These are phyloP conservation scores for Megalonaias nervosa DNA, from an alignment of 1,140 invertebrate species.

Conservation along the genomic window DNA sequence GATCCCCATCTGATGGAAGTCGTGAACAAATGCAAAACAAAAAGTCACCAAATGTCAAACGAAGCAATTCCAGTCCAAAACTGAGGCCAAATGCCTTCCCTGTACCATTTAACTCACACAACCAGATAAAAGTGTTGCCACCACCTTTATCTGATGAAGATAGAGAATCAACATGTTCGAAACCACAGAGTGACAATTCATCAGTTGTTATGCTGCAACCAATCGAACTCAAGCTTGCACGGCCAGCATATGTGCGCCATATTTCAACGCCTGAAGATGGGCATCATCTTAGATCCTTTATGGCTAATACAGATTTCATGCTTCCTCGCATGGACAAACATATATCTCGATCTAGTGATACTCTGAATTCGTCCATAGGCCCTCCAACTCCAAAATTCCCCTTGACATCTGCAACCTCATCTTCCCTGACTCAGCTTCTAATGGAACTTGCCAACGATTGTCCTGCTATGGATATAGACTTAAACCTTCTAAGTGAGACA, in stretches of 20 bases:
- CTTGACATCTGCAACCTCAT: slow-evolving; percentile 41
- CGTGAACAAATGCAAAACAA: slow-evolving; percentile 30
- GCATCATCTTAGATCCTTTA: slow-evolving; percentile 36
- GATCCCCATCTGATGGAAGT: slow-evolving; percentile 38
- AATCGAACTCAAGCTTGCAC: slow-evolving; percentile 57
- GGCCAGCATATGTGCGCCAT: slow-evolving; percentile 53
- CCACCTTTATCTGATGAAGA: slow-evolving; percentile 54
- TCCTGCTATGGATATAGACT: slow-evolving; percentile 29
- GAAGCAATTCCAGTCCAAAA: slow-evolving; percentile 49
- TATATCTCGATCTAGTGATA: slow-evolving; percentile 59
- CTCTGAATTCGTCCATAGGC: slow-evolving; percentile 55
- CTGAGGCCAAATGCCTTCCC: slow-evolving; percentile 28
- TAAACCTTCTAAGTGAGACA: slow-evolving; percentile 12
- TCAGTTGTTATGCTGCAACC: slow-evolving; percentile 62
- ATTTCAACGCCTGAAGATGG: slow-evolving; percentile 49
- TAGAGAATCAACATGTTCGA: slow-evolving; percentile 57
- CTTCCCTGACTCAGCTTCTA: slow-evolving; percentile 59
- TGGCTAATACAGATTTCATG: slow-evolving; percentile 37
- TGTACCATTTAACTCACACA: slow-evolving; percentile 10
- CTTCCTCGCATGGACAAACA: slow-evolving; percentile 43
- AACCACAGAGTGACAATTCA: slow-evolving; percentile 60
- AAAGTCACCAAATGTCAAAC: slow-evolving; percentile 39
- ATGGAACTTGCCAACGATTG: slow-evolving; percentile 56
- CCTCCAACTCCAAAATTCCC: slow-evolving; percentile 65
- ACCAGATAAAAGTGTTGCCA: slow-evolving; percentile 6